phyloP scores from a whole-genome alignment of 1,140 invertebrate genomes.

The Zeugodacus cucurbitae region DNA sequence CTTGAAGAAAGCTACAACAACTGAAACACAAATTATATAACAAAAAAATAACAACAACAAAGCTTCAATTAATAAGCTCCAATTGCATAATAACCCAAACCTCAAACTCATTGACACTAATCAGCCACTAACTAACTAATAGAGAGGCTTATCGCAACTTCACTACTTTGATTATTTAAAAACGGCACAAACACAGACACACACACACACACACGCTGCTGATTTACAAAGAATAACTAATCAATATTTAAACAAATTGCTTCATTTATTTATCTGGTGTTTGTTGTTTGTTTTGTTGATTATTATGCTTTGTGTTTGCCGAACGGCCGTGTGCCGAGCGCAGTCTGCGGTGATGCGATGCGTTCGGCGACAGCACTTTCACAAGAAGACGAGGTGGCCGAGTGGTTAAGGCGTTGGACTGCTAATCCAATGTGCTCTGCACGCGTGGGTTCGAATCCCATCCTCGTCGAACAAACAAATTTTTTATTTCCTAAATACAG shows the following conservation, averaged over 20 bases:
- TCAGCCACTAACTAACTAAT: neutral
- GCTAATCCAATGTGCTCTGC: conserved; percentile 78
- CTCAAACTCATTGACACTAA: neutral
- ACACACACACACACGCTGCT: neutral
- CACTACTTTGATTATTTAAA: too few relatives aligned
- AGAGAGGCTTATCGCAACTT: too few relatives aligned
- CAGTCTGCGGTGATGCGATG: neutral
- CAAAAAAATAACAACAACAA: too few relatives aligned
- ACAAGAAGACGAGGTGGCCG: conserved; percentile 80
- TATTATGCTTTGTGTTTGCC: conserved; percentile 3
- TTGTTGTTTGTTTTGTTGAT: neutral
- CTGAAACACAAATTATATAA: too few relatives aligned
- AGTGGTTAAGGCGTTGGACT: conserved; percentile 92
- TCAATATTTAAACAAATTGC: neutral
- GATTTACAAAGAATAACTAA: neutral
- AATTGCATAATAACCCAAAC: too few relatives aligned
- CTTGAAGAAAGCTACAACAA: too few relatives aligned
- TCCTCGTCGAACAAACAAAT: conserved; percentile 74
- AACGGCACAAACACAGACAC: neutral
- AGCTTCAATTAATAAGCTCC: too few relatives aligned
- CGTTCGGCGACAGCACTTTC: neutral
- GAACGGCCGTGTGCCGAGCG: neutral
- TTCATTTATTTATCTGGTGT: neutral
- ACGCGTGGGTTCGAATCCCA: conserved; percentile 91
- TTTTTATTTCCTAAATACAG: neutral